phyloP scores from a whole-genome alignment of 1,140 invertebrate species.

The Lasioglossum albipes region DNA sequence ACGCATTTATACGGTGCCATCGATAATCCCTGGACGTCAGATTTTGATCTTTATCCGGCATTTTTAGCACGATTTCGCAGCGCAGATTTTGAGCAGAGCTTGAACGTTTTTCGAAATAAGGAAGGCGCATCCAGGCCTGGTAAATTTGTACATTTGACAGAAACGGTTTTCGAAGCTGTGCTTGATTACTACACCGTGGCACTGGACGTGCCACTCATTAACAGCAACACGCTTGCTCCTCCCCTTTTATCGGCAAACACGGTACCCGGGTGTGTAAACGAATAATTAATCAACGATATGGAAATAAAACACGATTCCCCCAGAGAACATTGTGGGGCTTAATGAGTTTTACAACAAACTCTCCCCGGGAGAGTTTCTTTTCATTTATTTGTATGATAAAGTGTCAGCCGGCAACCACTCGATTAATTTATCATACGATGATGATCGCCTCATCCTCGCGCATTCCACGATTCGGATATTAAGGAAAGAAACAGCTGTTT shows the following conservation, averaged over 20 bases:
- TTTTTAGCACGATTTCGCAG: not conserved
- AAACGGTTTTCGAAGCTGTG: not conserved
- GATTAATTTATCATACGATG: not conserved
- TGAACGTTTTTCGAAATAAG: not conserved
- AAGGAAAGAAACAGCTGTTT: not conserved
- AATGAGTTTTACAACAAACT: too few relatives aligned
- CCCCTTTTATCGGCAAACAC: too few relatives aligned
- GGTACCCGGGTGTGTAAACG: too few relatives aligned
- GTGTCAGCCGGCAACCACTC: not conserved
- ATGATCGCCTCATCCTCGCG: not conserved
- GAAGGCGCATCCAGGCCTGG: too few relatives aligned
- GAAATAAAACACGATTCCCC: too few relatives aligned
- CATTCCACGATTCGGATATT: not conserved
- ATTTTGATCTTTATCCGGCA: not conserved
- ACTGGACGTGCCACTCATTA: too few relatives aligned
- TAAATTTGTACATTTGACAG: not conserved
- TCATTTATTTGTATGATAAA: too few relatives aligned
- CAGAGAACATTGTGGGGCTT: too few relatives aligned
- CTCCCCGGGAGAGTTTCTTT: too few relatives aligned
- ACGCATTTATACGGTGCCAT: constrained; percentile 21
- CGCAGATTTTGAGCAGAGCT: not conserved
- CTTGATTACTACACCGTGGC: too few relatives aligned
- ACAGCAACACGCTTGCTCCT: too few relatives aligned
- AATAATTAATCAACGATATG: too few relatives aligned
- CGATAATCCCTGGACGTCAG: not conserved